Percentiles rank a stretch among this genome's conserved stretches.
Evolutionary conservation across 2,113 vertebrate genomes (phyloP).

Genomic region (Willisornis vidua): DNA sequence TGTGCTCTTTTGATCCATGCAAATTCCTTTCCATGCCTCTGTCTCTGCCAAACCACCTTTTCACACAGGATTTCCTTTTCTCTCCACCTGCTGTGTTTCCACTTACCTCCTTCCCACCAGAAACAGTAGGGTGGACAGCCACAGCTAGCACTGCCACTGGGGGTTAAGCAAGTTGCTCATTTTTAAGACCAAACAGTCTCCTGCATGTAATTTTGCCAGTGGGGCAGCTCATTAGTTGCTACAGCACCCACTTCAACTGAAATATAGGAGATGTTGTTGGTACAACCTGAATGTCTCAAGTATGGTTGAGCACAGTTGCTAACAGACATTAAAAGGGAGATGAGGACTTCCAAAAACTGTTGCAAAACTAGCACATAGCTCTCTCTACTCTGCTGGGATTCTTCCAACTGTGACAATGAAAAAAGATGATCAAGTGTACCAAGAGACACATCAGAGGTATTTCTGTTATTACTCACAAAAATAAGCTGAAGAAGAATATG

Average conservation of each 20-base stretch:
- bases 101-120: background rate
- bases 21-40: background rate
- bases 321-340: background rate
- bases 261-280: background rate
- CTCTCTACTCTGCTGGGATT: background rate
- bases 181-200: background rate
- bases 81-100: background rate
- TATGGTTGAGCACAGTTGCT: background rate
- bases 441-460: background rate
- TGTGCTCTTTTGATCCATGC: background rate
- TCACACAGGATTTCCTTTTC: background rate
- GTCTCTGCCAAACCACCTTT: background rate
- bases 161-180: background rate
- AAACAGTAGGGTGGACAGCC: background rate
- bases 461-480: background rate
- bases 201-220: background rate
- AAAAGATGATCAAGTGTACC: background rate
- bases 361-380: background rate
- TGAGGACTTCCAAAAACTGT: background rate
- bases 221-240: background rate
- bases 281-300: background rate
- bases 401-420: background rate
- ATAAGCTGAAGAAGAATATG: background rate
- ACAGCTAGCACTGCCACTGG: background rate
- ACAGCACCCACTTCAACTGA: background rate